These are phyloP conservation scores for Proisotoma minuta DNA, from an alignment of 2,888 invertebrate species.

Conservation along the genomic window DNA sequence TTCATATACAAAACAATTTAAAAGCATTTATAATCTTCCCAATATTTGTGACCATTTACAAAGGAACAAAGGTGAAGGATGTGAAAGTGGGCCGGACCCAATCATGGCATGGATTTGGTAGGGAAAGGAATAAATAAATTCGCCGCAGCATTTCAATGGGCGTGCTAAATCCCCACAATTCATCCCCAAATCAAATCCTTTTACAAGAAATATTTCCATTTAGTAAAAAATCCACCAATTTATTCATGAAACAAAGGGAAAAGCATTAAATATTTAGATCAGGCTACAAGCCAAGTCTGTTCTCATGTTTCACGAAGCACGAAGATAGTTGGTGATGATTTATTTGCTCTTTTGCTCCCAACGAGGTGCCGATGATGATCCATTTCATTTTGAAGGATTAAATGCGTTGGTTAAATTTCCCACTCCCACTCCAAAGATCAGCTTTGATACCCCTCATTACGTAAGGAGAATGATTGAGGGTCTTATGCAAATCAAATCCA, in stretches of 20 bases:
- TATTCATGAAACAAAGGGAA: no score
- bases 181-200: background rate
- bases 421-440: background rate
- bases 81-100: slow-evolving; percentile 41
- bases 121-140: slow-evolving; percentile 40
- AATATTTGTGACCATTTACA: no score
- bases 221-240: background rate
- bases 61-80: slow-evolving; percentile 17
- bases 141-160: slow-evolving; percentile 33
- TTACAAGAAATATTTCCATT: background rate
- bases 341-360: background rate
- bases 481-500: slow-evolving; percentile 4
- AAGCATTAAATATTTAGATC: no score
- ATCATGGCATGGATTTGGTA: no score
- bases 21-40: no score
- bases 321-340: background rate
- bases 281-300: no score
- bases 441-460: background rate
- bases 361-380: slow-evolving; percentile 3
- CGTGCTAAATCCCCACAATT: slow-evolving; percentile 6
- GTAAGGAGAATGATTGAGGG: no score
- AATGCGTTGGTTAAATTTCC: background rate
- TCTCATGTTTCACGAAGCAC: no score
- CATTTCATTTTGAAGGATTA: background rate
- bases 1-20: no score